These are phyloP conservation scores for Elmis aenea DNA, from an alignment of 2,888 invertebrate species.

Conservation along the genomic window DNA sequence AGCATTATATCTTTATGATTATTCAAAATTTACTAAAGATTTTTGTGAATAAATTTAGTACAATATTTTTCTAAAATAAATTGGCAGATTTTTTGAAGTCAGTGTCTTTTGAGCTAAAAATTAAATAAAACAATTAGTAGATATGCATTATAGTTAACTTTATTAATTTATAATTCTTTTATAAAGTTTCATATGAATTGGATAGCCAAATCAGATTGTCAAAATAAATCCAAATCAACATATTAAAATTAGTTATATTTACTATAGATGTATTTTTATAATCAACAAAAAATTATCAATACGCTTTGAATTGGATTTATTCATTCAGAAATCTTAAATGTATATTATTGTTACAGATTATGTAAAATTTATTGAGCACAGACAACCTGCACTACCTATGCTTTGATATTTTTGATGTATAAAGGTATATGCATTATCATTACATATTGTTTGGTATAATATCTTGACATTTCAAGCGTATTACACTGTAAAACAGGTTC, in stretches of 20 bases:
- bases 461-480: slow-evolving; percentile 15
- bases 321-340: slow-evolving; percentile 30
- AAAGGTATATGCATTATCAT: too few relatives aligned
- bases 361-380: slow-evolving; percentile 38
- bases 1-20: too few relatives aligned
- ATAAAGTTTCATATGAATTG: slow-evolving; percentile 49
- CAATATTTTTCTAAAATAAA: too few relatives aligned
- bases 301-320: slow-evolving; percentile 39
- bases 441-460: slow-evolving; percentile 11
- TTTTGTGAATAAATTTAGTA: too few relatives aligned
- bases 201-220: slow-evolving; percentile 36
- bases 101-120: too few relatives aligned
- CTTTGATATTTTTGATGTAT: too few relatives aligned
- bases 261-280: slow-evolving; percentile 21
- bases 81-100: too few relatives aligned
- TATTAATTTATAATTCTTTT: slow-evolving; percentile 50
- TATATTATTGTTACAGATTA: slow-evolving; percentile 30
- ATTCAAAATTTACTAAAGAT: too few relatives aligned
- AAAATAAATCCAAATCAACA: slow-evolving; percentile 41
- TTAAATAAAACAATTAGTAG: too few relatives aligned
- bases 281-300: slow-evolving; percentile 27
- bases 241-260: slow-evolving; percentile 5
- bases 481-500: slow-evolving; percentile 13
- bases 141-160: slow-evolving; percentile 49
- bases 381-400: slow-evolving; percentile 33